Evolutionary conservation across 2,113 vertebrate genomes (phyloP).

Genomic region (Prionailurus viverrinus): DNA sequence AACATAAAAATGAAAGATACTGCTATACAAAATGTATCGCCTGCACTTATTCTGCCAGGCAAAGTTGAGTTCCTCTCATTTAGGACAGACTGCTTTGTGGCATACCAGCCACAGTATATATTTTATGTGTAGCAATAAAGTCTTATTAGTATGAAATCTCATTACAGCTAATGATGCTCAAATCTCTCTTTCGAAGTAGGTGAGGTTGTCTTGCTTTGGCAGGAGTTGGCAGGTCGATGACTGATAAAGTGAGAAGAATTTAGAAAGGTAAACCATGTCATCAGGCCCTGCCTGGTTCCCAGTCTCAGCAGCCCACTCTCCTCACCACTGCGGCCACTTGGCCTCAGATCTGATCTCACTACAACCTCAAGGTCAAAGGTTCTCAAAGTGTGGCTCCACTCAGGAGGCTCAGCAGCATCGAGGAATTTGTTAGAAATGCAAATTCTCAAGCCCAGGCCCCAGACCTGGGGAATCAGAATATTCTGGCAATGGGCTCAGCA

Average conservation of each 20-base stretch:
- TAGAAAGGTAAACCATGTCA: background rate
- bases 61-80: slow-evolving; percentile 62
- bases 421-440: background rate
- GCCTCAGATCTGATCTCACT: background rate
- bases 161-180: slow-evolving; percentile 65
- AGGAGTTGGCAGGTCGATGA: background rate
- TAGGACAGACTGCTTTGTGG: slow-evolving; percentile 34
- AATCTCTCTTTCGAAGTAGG: slow-evolving; percentile 43
- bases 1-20: slow-evolving; percentile 73
- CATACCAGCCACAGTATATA: slow-evolving; percentile 50
- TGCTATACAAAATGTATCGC: slow-evolving; percentile 44
- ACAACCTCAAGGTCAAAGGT: background rate
- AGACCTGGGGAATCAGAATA: background rate
- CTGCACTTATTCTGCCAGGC: slow-evolving; percentile 44
- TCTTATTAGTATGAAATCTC: slow-evolving; percentile 72
- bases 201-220: slow-evolving; percentile 29
- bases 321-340: background rate
- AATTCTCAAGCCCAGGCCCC: background rate
- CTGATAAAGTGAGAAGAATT: slow-evolving; percentile 20
- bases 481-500: background rate
- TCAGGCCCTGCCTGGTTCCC: background rate
- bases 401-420: background rate
- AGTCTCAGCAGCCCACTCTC: background rate
- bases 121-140: slow-evolving; percentile 73
- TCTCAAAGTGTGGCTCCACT: background rate